Percentiles rank a stretch among this genome's conserved stretches.
Conservation (phyloP, 2,113 vertebrate species). For the Rhinoderma darwinii region DNA sequence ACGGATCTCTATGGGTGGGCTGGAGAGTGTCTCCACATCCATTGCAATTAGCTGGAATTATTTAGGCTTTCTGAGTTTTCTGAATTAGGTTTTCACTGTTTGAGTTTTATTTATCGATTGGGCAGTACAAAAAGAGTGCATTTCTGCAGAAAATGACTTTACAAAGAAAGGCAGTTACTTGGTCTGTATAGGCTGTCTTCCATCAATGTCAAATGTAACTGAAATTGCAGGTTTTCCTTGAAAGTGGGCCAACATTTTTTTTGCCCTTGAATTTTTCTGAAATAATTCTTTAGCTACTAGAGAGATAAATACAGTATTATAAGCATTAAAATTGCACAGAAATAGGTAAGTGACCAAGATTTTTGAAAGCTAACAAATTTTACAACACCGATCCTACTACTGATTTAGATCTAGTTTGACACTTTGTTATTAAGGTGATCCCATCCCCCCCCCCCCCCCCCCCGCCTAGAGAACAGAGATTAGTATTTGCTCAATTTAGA, state of each 20-base stretch:
- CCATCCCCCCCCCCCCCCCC: no score
- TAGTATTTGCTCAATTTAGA: no score
- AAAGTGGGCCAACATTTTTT: not conserved
- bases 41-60: constrained; percentile 47
- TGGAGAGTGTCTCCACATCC: not conserved
- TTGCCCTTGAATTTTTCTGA: not conserved
- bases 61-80: constrained; percentile 43
- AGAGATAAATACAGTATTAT: no score
- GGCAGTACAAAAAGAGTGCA: not conserved
- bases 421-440: no score
- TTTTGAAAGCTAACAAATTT: no score
- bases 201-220: not conserved
- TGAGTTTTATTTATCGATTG: constrained; percentile 51
- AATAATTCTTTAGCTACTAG: no score
- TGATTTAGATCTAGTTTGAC: no score
- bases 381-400: no score
- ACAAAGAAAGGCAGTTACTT: not conserved
- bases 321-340: no score
- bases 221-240: not conserved
- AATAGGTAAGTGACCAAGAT: no score
- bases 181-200: not conserved
- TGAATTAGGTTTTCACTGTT: constrained; percentile 38
- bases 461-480: no score
- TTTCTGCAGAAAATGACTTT: no score
- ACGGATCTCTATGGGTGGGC: not conserved